Conservation (phyloP, 2,888 invertebrate species). For the Cataglyphis livida region DNA sequence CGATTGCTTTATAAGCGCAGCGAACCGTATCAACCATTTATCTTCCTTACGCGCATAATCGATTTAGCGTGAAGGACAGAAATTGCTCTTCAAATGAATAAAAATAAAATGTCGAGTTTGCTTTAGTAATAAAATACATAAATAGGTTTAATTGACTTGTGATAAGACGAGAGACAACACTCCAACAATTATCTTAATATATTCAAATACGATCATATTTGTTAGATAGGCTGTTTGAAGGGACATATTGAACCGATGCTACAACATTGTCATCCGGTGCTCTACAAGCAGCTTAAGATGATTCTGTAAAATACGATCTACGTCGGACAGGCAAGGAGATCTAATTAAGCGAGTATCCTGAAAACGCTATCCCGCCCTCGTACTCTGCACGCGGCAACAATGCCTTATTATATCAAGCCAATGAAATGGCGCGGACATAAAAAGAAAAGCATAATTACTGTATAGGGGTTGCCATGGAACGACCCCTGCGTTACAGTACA, state of each 20-base stretch:
- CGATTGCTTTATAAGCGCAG: conserved; percentile 27
- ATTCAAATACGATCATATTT: not conserved
- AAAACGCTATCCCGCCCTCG: conserved; percentile 73
- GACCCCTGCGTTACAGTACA: conserved; percentile 80
- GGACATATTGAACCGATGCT: conserved; percentile 29
- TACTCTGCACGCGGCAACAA: conserved; percentile 73
- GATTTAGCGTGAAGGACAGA: not conserved
- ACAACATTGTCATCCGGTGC: conserved; percentile 15
- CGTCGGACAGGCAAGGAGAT: conserved; percentile 54
- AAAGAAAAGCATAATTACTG: conserved; percentile 85
- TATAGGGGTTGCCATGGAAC: conserved; percentile 83
- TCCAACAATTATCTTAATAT: conserved; percentile 6
- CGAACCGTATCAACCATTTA: conserved; percentile 38
- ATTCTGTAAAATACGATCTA: conserved; percentile 68
- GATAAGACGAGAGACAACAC: not conserved
- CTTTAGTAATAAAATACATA: conserved; percentile 20
- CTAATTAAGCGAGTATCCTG: conserved; percentile 78
- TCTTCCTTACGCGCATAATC: conserved; percentile 14
- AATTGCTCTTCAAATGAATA: not conserved
- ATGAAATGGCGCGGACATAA: conserved; percentile 84
- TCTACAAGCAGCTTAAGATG: conserved; percentile 31
- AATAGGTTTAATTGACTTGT: conserved; percentile 42
- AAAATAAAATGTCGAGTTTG: not conserved
- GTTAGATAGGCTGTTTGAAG: not conserved
- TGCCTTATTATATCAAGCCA: conserved; percentile 83